Evolutionary conservation across 1,140 invertebrate species (phyloP).

Genomic region (Bombus sylvicola): DNA sequence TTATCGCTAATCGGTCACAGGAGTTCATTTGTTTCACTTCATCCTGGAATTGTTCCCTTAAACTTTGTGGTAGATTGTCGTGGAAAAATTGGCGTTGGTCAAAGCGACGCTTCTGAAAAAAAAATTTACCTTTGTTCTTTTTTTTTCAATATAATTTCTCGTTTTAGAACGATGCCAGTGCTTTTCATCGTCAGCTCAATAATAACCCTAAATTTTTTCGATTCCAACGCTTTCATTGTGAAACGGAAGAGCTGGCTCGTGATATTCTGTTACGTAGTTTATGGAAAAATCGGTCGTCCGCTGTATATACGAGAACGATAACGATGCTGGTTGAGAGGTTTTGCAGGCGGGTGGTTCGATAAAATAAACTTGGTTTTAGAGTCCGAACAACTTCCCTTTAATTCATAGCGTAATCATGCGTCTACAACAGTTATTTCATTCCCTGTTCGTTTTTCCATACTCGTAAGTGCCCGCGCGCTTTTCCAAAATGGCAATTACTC

Average conservation of each 20-base stretch:
- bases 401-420: conserved; percentile 32
- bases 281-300: not conserved
- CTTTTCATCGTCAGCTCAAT: not conserved
- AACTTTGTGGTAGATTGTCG: conserved; percentile 7
- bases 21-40: too few relatives aligned
- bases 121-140: too few relatives aligned
- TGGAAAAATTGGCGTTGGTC: not conserved
- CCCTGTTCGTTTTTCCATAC: not conserved
- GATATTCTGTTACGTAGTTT: conserved; percentile 4
- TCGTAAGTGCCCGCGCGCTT: not conserved
- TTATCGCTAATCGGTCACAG: too few relatives aligned
- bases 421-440: not conserved
- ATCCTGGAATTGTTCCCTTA: too few relatives aligned
- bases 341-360: conserved; percentile 15
- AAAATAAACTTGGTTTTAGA: conserved; percentile 44
- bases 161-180: not conserved
- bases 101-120: not conserved
- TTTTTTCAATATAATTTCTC: not conserved
- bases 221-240: not conserved
- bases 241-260: not conserved
- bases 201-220: not conserved
- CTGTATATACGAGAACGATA: conserved; percentile 22
- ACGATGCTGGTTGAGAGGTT: conserved; percentile 33
- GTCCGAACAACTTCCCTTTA: conserved; percentile 24
- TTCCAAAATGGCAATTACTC: conserved; percentile 14